Evolutionary conservation across 92 coral and sea anemone species (phyloP).

Genomic region (Chrysogorgia sp.): DNA sequence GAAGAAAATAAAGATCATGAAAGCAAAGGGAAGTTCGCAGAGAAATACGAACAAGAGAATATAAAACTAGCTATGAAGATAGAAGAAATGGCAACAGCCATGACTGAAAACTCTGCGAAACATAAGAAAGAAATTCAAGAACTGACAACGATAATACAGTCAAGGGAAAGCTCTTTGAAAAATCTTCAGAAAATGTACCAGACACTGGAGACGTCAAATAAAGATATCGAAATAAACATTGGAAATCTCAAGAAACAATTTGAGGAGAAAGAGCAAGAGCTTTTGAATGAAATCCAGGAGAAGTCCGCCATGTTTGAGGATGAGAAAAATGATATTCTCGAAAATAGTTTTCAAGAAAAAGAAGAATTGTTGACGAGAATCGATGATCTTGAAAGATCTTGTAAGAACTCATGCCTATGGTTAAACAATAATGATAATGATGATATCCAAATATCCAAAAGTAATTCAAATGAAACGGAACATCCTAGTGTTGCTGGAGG

Average conservation of each 20-base stretch:
- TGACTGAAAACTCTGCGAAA: not conserved
- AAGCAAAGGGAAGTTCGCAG: conserved; percentile 38
- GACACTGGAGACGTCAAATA: conserved; percentile 1
- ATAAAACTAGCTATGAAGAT: conserved; percentile 70
- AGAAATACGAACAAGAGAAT: conserved; percentile 69
- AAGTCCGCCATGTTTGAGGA: not conserved
- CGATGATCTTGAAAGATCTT: not conserved
- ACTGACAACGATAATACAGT: not conserved
- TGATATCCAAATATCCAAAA: not conserved
- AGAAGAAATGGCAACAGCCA: not conserved
- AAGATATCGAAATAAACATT: conserved; percentile 78
- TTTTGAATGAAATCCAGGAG: conserved; percentile 17
- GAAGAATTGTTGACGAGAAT: not conserved
- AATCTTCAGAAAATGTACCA: not conserved
- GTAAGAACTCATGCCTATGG: not conserved
- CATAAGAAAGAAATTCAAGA: not conserved
- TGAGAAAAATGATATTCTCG: conserved; percentile 6
- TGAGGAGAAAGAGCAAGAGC: conserved; percentile 63
- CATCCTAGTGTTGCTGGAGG: not conserved
- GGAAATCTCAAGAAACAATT: conserved; percentile 72
- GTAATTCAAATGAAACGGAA: conserved; percentile 2
- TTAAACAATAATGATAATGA: not conserved
- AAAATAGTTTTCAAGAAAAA: conserved; percentile 23
- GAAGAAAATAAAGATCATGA: conserved; percentile 34
- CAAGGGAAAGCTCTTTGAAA: not conserved